Evolutionary conservation across 2,888 invertebrate genomes (phyloP), one percentile per base, ranked within the genome.

Genomic region (Aphidius colemani): DNA sequence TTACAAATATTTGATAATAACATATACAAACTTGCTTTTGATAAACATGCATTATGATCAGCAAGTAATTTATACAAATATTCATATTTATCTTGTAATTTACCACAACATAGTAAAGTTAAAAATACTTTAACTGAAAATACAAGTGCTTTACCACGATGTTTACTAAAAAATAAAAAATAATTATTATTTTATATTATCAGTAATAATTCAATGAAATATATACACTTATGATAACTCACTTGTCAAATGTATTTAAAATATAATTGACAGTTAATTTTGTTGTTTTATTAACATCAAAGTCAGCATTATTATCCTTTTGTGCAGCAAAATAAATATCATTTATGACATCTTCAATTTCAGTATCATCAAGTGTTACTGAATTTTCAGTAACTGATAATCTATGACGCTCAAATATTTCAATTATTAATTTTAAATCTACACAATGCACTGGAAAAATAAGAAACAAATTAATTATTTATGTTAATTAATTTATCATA

Each of bases 41-140:
- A 88, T 53, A 92, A 86, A 70, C 90, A 91, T 46, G 90, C 89
- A 75, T 92, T 92, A 74, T 92, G 90, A 78, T 92, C 91, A 1
- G 90, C 87, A 73, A 90, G 85, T 72, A 90, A 88, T 72, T 87
- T 86, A 75, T 91, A 91, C 56, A 93, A 83, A 58, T 89, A 91
- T 66, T 86, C 85, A 71, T 87, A 86, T 72, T 87, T 87, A 66
- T 91, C 90, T 56, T 85, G 81, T 9, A 89, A 83, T 18, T 87
- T 85, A 51, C 89, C 88, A 70, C 86, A 86, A 72, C 90, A 89
- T 63, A 93, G 83, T 7, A 91, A 79, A 55, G 88, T 87, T 58
- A 93, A 82, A 1, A 88, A 84, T 0, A 90, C 85, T 83, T 92
- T 92, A 0, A 89, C 86, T 64, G 90, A 88, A 61, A 89, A 79